These are phyloP conservation scores for Acronicta aceris DNA, from an alignment of 2,888 invertebrate genomes.

Conservation along the genomic window DNA sequence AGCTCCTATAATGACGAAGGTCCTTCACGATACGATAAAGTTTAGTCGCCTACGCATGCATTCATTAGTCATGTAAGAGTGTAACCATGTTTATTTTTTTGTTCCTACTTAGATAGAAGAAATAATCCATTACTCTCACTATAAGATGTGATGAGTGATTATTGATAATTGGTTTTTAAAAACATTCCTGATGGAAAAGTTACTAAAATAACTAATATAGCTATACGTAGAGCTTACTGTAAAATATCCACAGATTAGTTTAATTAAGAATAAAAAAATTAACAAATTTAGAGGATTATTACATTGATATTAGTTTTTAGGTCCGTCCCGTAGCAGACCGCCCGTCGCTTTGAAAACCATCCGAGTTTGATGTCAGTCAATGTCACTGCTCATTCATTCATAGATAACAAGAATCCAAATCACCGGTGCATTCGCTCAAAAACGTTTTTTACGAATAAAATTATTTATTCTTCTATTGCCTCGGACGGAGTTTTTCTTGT, in stretches of 20 bases:
- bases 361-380: slow-evolving; percentile 73
- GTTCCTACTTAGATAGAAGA: background rate
- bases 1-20: slow-evolving; percentile 16
- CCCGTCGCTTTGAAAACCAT: slow-evolving; percentile 53
- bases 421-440: slow-evolving; percentile 58
- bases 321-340: slow-evolving; percentile 47
- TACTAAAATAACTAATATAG: too few relatives aligned
- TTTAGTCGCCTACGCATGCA: slow-evolving; percentile 52
- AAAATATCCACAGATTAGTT: background rate
- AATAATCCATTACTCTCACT: background rate
- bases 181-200: too few relatives aligned
- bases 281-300: slow-evolving; percentile 24
- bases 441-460: slow-evolving; percentile 25
- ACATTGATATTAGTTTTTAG: slow-evolving; percentile 39
- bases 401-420: slow-evolving; percentile 65
- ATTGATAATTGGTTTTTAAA: too few relatives aligned
- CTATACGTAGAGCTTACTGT: too few relatives aligned
- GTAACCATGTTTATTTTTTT: slow-evolving; percentile 32
- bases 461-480: slow-evolving; percentile 2
- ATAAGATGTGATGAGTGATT: background rate
- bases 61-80: slow-evolving; percentile 39
- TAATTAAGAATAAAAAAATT: slow-evolving; percentile 10
- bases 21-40: slow-evolving; percentile 13
- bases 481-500: slow-evolving; percentile 2
- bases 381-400: slow-evolving; percentile 72